phyloP scores from a whole-genome alignment of 2,113 vertebrate species.

The Gambusia holbrooki region DNA sequence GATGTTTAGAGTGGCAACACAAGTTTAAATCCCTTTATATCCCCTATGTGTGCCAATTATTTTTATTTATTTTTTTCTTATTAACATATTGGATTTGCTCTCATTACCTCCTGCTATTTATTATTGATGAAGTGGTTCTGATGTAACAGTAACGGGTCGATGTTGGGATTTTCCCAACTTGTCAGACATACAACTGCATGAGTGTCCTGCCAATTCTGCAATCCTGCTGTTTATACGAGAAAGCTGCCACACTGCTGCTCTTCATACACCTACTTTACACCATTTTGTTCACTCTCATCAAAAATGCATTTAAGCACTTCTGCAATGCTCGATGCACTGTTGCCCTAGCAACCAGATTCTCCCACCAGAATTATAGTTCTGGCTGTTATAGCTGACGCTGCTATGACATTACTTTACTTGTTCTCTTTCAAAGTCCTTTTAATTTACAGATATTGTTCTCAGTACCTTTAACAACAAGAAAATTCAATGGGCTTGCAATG shows the following conservation, averaged over 20 bases:
- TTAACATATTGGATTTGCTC: slow-evolving; percentile 43
- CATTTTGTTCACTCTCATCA: slow-evolving; percentile 81
- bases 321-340: slow-evolving; percentile 77
- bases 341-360: slow-evolving; percentile 83
- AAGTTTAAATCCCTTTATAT: neutral
- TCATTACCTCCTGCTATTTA: slow-evolving; percentile 51
- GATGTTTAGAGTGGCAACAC: slow-evolving; percentile 23
- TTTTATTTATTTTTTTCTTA: slow-evolving; percentile 1
- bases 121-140: slow-evolving; percentile 32
- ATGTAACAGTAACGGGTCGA: slow-evolving; percentile 8
- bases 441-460: slow-evolving; percentile 61
- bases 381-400: slow-evolving; percentile 46
- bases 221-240: slow-evolving; percentile 58
- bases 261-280: slow-evolving; percentile 55
- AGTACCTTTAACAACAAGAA: slow-evolving; percentile 25
- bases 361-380: slow-evolving; percentile 73
- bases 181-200: neutral
- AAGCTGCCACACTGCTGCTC: slow-evolving; percentile 54
- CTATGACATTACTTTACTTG: slow-evolving; percentile 72
- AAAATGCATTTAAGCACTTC: slow-evolving; percentile 77
- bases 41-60: slow-evolving; percentile 36
- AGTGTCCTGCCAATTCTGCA: slow-evolving; percentile 15
- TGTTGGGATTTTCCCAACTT: neutral
- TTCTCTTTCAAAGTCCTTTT: slow-evolving; percentile 60
- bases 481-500: slow-evolving; percentile 29